phyloP scores from a whole-genome alignment of 2,888 invertebrate genomes.

The Palloptera scutellata region DNA sequence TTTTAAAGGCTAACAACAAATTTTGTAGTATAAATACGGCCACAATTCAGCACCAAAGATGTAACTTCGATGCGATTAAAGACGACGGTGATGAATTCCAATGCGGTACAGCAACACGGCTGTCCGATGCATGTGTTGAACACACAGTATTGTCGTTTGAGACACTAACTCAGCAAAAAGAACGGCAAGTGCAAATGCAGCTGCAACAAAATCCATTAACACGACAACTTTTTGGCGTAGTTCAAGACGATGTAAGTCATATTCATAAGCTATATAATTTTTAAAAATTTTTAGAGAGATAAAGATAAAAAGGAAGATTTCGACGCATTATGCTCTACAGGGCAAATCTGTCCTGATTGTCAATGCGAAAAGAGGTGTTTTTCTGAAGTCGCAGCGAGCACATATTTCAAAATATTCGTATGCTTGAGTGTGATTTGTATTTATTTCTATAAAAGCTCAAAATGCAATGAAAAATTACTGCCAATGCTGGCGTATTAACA shows the following conservation, averaged over 20 bases:
- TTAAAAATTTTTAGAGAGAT: too few relatives aligned
- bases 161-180: not conserved
- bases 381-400: too few relatives aligned
- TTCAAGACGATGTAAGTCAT: constrained; percentile 28
- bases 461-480: too few relatives aligned
- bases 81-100: not conserved
- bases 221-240: constrained; percentile 29
- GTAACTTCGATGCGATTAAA: not conserved
- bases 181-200: constrained; percentile 30
- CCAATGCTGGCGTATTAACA: too few relatives aligned
- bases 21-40: not conserved
- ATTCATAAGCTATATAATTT: not conserved
- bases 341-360: too few relatives aligned
- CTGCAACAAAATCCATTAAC: constrained; percentile 32
- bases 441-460: too few relatives aligned
- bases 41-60: not conserved
- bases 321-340: too few relatives aligned
- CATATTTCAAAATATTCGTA: too few relatives aligned
- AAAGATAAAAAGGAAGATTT: too few relatives aligned
- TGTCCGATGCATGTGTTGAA: not conserved
- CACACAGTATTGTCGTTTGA: not conserved
- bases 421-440: too few relatives aligned
- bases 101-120: not conserved
- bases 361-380: too few relatives aligned
- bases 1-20: not conserved